These are phyloP conservation scores for Branchinecta sandiegonensis DNA, from an alignment of 2,888 invertebrate species.

Conservation along the genomic window DNA sequence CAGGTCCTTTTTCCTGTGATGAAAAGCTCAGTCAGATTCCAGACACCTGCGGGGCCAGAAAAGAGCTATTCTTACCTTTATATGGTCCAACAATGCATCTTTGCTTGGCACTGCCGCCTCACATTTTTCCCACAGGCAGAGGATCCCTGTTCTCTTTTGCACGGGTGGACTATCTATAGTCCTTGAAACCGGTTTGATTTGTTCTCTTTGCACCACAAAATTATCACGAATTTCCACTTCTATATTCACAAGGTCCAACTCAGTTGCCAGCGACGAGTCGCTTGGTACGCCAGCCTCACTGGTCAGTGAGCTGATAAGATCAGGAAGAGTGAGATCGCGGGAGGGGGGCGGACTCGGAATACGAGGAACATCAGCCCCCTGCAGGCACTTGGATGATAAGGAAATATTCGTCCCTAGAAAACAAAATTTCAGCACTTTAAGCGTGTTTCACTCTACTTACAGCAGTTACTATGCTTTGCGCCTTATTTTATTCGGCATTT, in stretches of 20 bases:
- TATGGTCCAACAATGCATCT: constrained; percentile 7
- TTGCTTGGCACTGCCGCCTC: not conserved
- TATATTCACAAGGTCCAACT: constrained; percentile 8
- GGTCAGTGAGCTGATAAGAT: constrained; percentile 3
- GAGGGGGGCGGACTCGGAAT: not conserved
- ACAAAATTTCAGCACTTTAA: not conserved
- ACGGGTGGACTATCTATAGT: not conserved
- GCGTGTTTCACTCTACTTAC: too few relatives aligned
- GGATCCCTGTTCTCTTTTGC: constrained; percentile 5
- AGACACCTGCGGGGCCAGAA: not conserved
- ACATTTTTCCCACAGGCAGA: constrained; percentile 5
- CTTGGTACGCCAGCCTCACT: not conserved
- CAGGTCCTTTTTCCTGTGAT: too few relatives aligned
- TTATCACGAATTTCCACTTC: constrained; percentile 15
- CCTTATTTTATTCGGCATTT: too few relatives aligned
- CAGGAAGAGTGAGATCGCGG: constrained; percentile 14
- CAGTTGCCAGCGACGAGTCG: not conserved
- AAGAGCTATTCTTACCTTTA: not conserved
- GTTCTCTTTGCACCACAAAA: constrained; percentile 8
- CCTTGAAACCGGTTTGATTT: constrained; percentile 12
- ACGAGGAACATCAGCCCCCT: not conserved
- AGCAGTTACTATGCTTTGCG: too few relatives aligned
- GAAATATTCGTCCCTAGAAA: constrained; percentile 1
- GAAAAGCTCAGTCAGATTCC: too few relatives aligned
- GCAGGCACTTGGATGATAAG: constrained; percentile 13